These are phyloP conservation scores for Pogonophryne albipinna DNA, from an alignment of 2,797 vertebrate species.

Conservation along the genomic window DNA sequence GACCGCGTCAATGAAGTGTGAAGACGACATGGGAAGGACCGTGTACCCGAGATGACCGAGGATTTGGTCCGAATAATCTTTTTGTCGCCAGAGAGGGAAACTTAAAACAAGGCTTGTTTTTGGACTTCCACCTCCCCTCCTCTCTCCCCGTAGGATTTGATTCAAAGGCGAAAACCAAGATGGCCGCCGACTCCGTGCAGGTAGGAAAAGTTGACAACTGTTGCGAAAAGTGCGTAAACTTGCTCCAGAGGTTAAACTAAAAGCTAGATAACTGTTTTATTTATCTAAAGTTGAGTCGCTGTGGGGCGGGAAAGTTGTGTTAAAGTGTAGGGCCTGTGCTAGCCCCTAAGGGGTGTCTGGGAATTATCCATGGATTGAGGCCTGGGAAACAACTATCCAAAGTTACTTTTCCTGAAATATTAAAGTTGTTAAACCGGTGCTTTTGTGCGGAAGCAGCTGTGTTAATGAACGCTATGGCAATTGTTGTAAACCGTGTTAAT, in stretches of 20 bases:
- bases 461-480: neutral
- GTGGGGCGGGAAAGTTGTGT: neutral
- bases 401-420: conserved; percentile 59
- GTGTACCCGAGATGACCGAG: conserved; percentile 69
- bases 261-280: conserved; percentile 26
- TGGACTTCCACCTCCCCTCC: conserved; percentile 80
- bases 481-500: accelerated
- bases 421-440: conserved; percentile 5
- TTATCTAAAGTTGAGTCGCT: conserved; percentile 3
- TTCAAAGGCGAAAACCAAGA: conserved; percentile 89
- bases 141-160: conserved; percentile 84
- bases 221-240: conserved; percentile 80
- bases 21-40: conserved; percentile 72
- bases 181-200: conserved; percentile 89
- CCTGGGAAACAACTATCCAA: conserved; percentile 82
- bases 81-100: conserved; percentile 78
- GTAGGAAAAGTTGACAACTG: conserved; percentile 89
- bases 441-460: neutral
- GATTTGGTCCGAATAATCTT: conserved; percentile 60
- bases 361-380: conserved; percentile 83
- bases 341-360: conserved; percentile 63
- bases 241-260: neutral
- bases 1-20: conserved; percentile 54
- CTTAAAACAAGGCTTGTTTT: conserved; percentile 79
- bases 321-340: conserved; percentile 6